These are phyloP conservation scores for Pleuronectes platessa DNA, from an alignment of 2,113 vertebrate genomes.

Conservation along the genomic window DNA sequence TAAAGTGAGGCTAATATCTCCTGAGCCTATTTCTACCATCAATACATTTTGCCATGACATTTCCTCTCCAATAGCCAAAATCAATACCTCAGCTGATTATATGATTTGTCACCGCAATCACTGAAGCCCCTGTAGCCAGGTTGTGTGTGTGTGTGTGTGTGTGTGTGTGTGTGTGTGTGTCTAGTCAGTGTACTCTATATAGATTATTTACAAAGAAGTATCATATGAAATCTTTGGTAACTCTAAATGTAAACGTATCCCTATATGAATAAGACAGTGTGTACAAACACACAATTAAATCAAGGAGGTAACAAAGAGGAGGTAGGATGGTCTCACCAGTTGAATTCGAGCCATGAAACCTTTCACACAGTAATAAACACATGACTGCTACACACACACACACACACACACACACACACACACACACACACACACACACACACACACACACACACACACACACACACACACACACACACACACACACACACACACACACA, in stretches of 20 bases:
- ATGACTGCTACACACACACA: slow-evolving; percentile 44
- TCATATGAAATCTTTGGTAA: not conserved
- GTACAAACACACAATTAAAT: not conserved
- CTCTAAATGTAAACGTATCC: not conserved
- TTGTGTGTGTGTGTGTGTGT: not conserved
- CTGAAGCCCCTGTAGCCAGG: slow-evolving; percentile 12
- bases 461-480: slow-evolving; percentile 5
- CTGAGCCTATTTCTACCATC: slow-evolving; percentile 29
- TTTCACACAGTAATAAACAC: slow-evolving; percentile 44
- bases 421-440: slow-evolving; percentile 18
- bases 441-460: no score
- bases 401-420: slow-evolving; percentile 17
- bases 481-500: slow-evolving; percentile 15
- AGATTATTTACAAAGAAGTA: not conserved
- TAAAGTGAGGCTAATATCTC: slow-evolving; percentile 35
- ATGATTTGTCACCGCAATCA: slow-evolving; percentile 31
- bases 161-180: slow-evolving; percentile 6
- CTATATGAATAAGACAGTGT: not conserved
- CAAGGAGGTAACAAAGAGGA: slow-evolving; percentile 4
- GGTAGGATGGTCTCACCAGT: slow-evolving; percentile 9
- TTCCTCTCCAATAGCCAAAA: slow-evolving; percentile 45
- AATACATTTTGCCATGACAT: slow-evolving; percentile 40
- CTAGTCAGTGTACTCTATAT: not conserved
- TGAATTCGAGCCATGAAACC: slow-evolving; percentile 18
- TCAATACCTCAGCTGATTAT: slow-evolving; percentile 39